Conservation (phyloP, 2,113 vertebrate species). For the Mastomys natalensis region DNA sequence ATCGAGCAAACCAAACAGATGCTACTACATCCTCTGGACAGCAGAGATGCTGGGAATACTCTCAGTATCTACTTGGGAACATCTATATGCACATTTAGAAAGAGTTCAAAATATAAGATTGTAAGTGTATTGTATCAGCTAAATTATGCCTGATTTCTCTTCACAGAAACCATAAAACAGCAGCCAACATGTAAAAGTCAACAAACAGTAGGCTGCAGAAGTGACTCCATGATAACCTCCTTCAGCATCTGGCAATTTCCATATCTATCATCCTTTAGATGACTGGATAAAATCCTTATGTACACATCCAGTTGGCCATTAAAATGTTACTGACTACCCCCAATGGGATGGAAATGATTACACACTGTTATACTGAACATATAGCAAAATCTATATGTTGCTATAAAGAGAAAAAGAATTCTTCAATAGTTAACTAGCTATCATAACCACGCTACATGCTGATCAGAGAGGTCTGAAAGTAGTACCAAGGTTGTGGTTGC, state of each 20-base stretch:
- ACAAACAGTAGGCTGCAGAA: background rate
- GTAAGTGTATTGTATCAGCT: background rate
- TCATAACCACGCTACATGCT: background rate
- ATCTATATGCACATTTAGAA: background rate
- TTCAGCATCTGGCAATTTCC: background rate
- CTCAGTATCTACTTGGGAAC: background rate
- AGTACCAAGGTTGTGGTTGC: background rate
- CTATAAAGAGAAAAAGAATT: background rate
- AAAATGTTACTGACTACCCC: background rate
- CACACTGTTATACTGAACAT: background rate
- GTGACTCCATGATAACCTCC: background rate
- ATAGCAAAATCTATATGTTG: background rate
- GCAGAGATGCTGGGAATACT: background rate
- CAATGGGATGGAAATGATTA: background rate
- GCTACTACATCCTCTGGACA: background rate
- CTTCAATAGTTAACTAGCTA: background rate
- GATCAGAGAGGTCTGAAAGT: background rate
- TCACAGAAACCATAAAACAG: conserved; percentile 16
- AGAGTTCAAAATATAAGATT: background rate
- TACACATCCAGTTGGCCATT: background rate
- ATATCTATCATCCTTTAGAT: background rate
- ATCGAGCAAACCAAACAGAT: background rate
- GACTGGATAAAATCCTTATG: background rate
- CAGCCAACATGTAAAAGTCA: background rate
- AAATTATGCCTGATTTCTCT: background rate